These are phyloP conservation scores for Upupa epops DNA, from an alignment of 2,113 vertebrate genomes.

Conservation along the genomic window DNA sequence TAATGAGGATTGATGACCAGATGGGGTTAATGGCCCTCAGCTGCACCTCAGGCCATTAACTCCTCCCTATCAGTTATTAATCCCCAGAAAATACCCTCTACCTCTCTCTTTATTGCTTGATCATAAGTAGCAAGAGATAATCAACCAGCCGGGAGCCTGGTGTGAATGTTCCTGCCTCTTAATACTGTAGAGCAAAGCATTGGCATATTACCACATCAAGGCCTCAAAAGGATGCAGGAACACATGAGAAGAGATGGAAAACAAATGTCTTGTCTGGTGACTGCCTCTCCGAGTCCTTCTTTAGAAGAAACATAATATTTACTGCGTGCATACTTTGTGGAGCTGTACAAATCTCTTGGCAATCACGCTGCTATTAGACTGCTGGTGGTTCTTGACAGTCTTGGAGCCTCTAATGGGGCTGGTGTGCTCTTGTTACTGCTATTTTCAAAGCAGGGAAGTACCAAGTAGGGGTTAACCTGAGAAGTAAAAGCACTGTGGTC, in stretches of 20 bases:
- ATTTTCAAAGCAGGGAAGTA: neutral
- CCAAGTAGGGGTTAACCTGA: neutral
- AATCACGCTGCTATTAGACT: neutral
- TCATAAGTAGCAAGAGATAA: slow-evolving; percentile 32
- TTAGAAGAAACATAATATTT: neutral
- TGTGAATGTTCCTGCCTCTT: neutral
- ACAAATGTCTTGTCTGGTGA: neutral
- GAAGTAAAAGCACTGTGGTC: neutral
- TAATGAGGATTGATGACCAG: slow-evolving; percentile 64
- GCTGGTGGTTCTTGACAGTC: neutral
- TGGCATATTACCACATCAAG: neutral
- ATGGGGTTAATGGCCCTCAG: slow-evolving; percentile 58
- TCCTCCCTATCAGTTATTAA: slow-evolving; percentile 56
- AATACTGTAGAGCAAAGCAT: neutral
- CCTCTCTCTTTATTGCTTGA: slow-evolving; percentile 27
- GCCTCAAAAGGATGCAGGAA: slow-evolving; percentile 10
- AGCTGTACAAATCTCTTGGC: neutral
- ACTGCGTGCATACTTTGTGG: neutral
- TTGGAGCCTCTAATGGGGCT: neutral
- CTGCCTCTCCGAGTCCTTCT: neutral
- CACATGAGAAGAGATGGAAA: neutral
- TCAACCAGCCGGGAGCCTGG: neutral
- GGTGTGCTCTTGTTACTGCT: neutral
- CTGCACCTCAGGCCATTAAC: slow-evolving; percentile 61
- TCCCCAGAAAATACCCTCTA: slow-evolving; percentile 37